Evolutionary conservation across 2,113 vertebrate species (phyloP), one percentile per base, ranked within the genome.

Genomic region (Sceloporus tristichus): DNA sequence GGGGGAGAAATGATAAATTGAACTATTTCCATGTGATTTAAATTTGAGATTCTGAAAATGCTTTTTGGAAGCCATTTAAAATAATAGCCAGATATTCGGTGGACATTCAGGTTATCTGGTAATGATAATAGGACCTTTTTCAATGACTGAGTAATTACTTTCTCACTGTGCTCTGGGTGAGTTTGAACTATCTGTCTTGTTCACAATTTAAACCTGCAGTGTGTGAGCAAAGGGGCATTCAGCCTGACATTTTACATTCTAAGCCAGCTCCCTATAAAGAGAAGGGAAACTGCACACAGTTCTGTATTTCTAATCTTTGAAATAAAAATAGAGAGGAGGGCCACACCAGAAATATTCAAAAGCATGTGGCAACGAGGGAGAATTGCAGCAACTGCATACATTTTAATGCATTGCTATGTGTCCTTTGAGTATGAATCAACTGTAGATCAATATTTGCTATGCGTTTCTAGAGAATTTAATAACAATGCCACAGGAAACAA

Each of bases 1-100:
- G 6, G 71, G 23, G 27, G 18, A 62, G 42, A 9, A 78, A 93
- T 89, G 92, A 95, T 95, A 95, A 95, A 91, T 94, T 38, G 0
- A 38, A 93, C 93, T 95, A 95, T 96, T 96, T 95, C 91, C 95
- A 93, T 93, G 91, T 91, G 92, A 96, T 93, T 94, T 94, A 92
- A 95, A 96, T 95, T 91, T 48, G 73, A 95, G 91, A 71, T 89
- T 90, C 70, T 92, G 48, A 85, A 90, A 92, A 93, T 87, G 54
- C 90, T 93, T 95, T 88, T 96, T 94, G 94, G 91, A 95, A 95
- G 79, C 80, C 84, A 91, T 96, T 96, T 96, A 91, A 93, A 95
- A 94, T 93, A 95, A 95, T 92, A 93, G 83, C 65, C 89, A 94
- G 91, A 87, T 94, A 94, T 85, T 91, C 81, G 85, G 86, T 91